A percentile compares a stretch with the other conserved stretches of the same genome.
Conservation (phyloP, 1,140 invertebrate genomes). For the Sycophila sp. region DNA sequence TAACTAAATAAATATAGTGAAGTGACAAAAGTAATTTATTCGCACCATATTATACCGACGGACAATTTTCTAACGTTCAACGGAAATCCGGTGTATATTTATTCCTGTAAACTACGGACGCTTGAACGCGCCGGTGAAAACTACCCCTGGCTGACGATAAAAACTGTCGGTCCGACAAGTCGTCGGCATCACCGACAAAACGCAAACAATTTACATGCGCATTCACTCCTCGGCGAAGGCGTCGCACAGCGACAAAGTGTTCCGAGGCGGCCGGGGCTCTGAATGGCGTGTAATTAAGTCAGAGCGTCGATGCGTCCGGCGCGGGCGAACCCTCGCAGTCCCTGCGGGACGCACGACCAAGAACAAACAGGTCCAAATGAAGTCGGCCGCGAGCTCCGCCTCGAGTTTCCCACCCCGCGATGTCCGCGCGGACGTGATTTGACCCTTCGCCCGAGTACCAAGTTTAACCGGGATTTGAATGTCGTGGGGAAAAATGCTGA, state of each 20-base stretch:
- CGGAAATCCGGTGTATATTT: too few species aligned
- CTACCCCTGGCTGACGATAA: neutral
- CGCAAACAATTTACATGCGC: constrained; percentile 25
- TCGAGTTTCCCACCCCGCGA: too few species aligned
- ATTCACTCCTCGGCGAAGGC: neutral
- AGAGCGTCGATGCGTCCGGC: constrained; percentile 52
- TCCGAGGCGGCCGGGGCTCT: constrained; percentile 45
- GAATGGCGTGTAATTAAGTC: constrained; percentile 64
- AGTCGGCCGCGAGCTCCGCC: too few species aligned
- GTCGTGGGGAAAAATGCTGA: neutral
- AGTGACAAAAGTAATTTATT: too few species aligned
- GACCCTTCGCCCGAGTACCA: neutral
- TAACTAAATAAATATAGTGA: too few species aligned
- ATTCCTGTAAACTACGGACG: too few species aligned
- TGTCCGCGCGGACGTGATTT: constrained; percentile 13
- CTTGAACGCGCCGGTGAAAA: too few species aligned
- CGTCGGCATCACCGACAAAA: neutral
- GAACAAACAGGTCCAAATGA: constrained; percentile 63
- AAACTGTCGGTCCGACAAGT: neutral
- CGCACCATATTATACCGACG: too few species aligned
- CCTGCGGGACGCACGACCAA: constrained; percentile 51
- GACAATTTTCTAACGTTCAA: too few species aligned
- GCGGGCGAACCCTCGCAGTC: constrained; percentile 25
- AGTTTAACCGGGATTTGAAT: constrained; percentile 6
- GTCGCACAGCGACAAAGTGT: neutral